Conservation (phyloP, 2,113 vertebrate species). For the Coturnix japonica region DNA sequence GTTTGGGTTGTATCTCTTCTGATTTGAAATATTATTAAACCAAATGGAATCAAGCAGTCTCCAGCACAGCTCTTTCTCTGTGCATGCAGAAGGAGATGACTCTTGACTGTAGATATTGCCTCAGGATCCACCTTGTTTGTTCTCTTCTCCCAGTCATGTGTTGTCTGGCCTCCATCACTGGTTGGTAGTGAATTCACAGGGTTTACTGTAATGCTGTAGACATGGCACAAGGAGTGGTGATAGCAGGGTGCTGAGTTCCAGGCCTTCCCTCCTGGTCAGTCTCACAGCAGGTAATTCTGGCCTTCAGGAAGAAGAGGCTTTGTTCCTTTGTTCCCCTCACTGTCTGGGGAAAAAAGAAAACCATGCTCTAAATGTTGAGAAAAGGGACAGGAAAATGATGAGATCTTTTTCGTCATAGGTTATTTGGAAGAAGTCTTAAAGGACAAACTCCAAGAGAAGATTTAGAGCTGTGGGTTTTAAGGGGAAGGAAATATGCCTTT, state of each 20-base stretch:
- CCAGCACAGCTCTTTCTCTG: neutral
- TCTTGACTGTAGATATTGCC: neutral
- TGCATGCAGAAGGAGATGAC: neutral
- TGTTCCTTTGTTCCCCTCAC: neutral
- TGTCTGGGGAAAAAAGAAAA: neutral
- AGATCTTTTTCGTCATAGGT: neutral
- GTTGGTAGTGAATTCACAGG: neutral
- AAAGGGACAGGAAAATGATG: neutral
- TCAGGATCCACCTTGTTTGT: neutral
- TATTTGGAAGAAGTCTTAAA: neutral
- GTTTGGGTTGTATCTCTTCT: neutral
- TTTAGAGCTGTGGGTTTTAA: neutral
- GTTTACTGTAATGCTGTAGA: neutral
- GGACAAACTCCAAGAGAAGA: neutral
- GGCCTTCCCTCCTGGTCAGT: neutral
- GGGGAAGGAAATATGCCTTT: neutral
- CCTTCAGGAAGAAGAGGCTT: neutral
- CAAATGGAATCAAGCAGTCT: neutral
- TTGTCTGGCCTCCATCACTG: neutral
- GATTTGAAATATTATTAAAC: neutral
- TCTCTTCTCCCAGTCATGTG: neutral
- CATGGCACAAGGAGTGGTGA: fast-evolving
- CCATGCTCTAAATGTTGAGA: neutral
- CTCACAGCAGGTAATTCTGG: neutral
- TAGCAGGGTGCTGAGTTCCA: neutral